A percentile compares a stretch with the other conserved stretches of the same genome.
Evolutionary conservation across 2,888 invertebrate genomes (phyloP).

Genomic region (Platycheirus rosarum): DNA sequence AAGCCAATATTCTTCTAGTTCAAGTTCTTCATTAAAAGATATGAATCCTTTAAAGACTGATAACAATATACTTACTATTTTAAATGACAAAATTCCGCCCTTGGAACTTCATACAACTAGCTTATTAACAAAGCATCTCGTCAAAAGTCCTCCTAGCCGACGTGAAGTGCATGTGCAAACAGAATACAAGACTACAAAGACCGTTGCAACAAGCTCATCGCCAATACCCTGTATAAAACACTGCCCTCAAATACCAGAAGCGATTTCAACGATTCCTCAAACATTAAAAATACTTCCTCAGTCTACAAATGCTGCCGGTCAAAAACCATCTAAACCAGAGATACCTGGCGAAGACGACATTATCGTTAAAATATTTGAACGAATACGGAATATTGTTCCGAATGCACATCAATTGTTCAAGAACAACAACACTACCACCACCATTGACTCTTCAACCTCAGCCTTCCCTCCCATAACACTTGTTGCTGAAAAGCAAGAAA

Average conservation of each 20-base stretch:
- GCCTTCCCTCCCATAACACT: no score
- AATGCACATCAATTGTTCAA: conserved; percentile 19
- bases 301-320: not conserved
- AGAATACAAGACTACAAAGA: conserved; percentile 3
- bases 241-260: not conserved
- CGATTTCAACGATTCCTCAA: not conserved
- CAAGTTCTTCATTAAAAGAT: not conserved
- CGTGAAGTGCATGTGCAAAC: conserved; percentile 53
- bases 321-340: not conserved
- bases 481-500: not conserved
- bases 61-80: no score
- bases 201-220: conserved; percentile 1
- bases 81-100: not conserved
- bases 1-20: not conserved
- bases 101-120: not conserved
- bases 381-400: conserved; percentile 38
- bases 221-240: not conserved
- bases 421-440: not conserved
- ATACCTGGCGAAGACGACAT: conserved; percentile 29
- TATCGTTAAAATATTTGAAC: conserved; percentile 43
- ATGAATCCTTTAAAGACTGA: not conserved
- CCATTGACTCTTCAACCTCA: not conserved
- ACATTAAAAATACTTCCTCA: not conserved
- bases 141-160: not conserved
- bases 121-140: not conserved